Base-by-base conservation (phyloP, 2,797 vertebrate species). In the Intellagama lesueurii region DNA sequence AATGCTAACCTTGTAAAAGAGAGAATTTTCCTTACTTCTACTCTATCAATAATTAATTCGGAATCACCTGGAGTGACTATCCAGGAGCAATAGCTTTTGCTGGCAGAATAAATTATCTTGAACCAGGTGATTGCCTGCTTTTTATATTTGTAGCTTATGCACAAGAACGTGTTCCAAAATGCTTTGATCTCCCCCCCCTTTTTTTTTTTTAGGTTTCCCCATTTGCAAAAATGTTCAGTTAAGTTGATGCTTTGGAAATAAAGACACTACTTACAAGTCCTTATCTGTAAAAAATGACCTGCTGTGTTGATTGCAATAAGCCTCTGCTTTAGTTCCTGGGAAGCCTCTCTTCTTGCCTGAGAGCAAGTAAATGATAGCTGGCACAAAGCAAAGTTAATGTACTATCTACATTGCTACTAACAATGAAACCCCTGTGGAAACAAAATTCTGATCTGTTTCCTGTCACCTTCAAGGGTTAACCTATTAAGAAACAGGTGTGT, bases 261-360 rank as follows among this genome's bases (percentile, higher is more conserved):
- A 84, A 80, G 47, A 72, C 82, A 76, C 0, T 0, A n/a, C 2
- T 68, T 60, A 35, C 60, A 83, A 77, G n/a, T 30, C n/a, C 44
- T 11, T 66, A 24, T 49, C 30, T 5, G 6, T 40, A 40, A 83
- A 26, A 60, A 66, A 49, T 28, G 30, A 56, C 32, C n/a, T 64
- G 24, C n/a, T 26, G 78, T 81, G 77, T 73, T 85, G 47, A 80
- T 88, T 30, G 87, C 77, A 66, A 70, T 32, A 60, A 70, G 28
- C 22, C 91, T 80, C 56, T 1, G 0, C 30, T 4, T 1, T 89
- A 44, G 73, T 35, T 0, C 1, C 0, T 44, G 76, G 81, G 89
- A 91, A 89, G 90, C 85, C 5, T 30, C 44, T 91, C 79, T 92
- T 91, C 87, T 88, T 88, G 87, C 90, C 32, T 80, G 75, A 87